Evolutionary conservation across 2,888 invertebrate genomes (phyloP), one percentile per base, ranked within the genome.

Genomic region (Cremastinae sp.): DNA sequence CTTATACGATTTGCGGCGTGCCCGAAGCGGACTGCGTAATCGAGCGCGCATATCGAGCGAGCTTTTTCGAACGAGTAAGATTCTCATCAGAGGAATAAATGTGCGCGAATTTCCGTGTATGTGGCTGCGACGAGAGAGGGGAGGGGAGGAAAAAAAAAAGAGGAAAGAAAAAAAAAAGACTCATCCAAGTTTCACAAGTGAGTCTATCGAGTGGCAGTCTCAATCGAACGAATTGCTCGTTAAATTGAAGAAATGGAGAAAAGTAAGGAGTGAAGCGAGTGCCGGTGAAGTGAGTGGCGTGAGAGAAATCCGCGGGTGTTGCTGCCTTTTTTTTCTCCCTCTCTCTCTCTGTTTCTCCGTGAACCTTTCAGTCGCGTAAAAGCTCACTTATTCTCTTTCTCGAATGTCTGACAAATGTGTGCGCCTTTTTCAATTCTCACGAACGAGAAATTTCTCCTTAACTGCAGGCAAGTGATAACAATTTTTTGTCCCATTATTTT

Each of bases 201-300:
- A 34, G 14, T 45, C 59, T 53, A 38, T 43, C 9, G 43, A 59
- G 65, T 16, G 45, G 58, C 14, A 59, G 36, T 75, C 65, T 70
- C 70, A 45, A 54, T 59, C 69, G 65, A 53, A 65, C 53, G 66
- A 58, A 68, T 72, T 56, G 58, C 71, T 71, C 66, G 66, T 62
- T 75, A 75, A 72, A 72, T 75, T 62, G 66, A 56, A 72, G 62
- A 75, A 72, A 72, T 51, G 62, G 61, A 45, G 62, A 72, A 71
- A 75, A 75, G 75, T 62, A 71, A 68, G 45, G 47, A 71, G 61
- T 22, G 51, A 43, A 66, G 66, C 14, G 56, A 58, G 71, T 56
- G 61, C 20, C n/a, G 28, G 12, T 18, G 0, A 4, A 7, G 51
- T 28, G 59, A 36, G 12, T 22, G 45, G 61, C 16, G 43, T 9